Conservation (phyloP, 2,888 invertebrate genomes). For the Asteroscopus sphinx region DNA sequence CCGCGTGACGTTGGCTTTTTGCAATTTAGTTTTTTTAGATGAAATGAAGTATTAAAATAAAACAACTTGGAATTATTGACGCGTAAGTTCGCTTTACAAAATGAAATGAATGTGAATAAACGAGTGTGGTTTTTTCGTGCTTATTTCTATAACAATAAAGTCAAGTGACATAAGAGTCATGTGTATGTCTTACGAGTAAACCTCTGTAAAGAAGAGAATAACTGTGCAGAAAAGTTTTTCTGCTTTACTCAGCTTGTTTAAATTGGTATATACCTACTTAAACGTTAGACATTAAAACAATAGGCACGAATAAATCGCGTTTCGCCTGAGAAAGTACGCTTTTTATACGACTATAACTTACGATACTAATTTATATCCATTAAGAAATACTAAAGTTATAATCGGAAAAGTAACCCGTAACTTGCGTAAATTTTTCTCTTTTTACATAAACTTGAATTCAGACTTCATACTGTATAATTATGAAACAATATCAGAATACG, state of each 20-base stretch:
- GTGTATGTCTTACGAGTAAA: too few species aligned
- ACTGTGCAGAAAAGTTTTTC: too few species aligned
- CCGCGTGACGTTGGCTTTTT: constrained; percentile 76
- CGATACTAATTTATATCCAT: constrained; percentile 45
- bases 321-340: constrained; percentile 13
- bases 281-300: neutral
- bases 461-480: constrained; percentile 31
- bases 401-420: constrained; percentile 16
- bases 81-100: too few species aligned
- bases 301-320: constrained; percentile 15
- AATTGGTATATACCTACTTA: too few species aligned
- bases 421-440: neutral
- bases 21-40: constrained; percentile 4
- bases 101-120: too few species aligned
- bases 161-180: too few species aligned
- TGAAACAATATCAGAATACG: constrained; percentile 21
- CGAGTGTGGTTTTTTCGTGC: too few species aligned
- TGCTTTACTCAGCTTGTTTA: too few species aligned
- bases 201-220: too few species aligned
- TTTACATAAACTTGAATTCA: constrained; percentile 5
- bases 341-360: constrained; percentile 28
- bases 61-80: too few species aligned
- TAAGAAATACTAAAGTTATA: constrained; percentile 25
- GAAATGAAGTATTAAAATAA: too few species aligned
- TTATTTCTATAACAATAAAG: too few species aligned